phyloP scores from a whole-genome alignment of 2,888 invertebrate species.

The Polyommatus iphigenia region DNA sequence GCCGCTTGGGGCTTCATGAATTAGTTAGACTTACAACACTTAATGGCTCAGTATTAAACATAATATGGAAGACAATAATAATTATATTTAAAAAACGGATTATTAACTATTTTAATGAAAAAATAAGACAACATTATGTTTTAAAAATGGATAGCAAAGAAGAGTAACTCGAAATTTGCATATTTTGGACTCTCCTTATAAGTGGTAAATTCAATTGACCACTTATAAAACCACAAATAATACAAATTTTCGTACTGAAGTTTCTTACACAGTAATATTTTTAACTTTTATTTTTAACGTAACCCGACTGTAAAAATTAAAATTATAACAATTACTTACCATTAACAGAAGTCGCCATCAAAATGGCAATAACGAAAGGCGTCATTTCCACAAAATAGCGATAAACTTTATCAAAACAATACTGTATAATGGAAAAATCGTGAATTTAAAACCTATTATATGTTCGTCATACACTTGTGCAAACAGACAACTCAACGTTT shows the following conservation, averaged over 20 bases:
- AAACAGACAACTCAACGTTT: slow-evolving; percentile 49
- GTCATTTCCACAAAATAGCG: slow-evolving; percentile 49
- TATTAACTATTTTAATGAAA: no score
- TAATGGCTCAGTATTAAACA: background rate
- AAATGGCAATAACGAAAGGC: slow-evolving; percentile 43
- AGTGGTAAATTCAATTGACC: no score
- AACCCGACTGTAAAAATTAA: background rate
- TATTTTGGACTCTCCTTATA: no score
- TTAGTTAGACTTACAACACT: background rate
- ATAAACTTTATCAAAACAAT: slow-evolving; percentile 3
- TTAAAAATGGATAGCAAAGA: no score
- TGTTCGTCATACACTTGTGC: slow-evolving; percentile 57
- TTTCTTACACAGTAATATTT: background rate
- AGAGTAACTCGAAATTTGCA: no score
- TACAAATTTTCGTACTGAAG: background rate
- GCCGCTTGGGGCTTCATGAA: no score
- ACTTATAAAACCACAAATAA: background rate
- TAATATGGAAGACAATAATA: no score
- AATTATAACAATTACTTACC: slow-evolving; percentile 49
- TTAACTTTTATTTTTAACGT: no score
- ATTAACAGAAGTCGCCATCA: slow-evolving; percentile 47
- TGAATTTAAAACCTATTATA: slow-evolving; percentile 55
- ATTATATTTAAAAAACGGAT: no score
- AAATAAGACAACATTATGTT: no score
- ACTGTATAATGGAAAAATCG: slow-evolving; percentile 50